A percentile compares a stretch with the other conserved stretches of the same genome.
Evolutionary conservation across 2,113 vertebrate species (phyloP).

Genomic region (Rhadina sibilatrix): DNA sequence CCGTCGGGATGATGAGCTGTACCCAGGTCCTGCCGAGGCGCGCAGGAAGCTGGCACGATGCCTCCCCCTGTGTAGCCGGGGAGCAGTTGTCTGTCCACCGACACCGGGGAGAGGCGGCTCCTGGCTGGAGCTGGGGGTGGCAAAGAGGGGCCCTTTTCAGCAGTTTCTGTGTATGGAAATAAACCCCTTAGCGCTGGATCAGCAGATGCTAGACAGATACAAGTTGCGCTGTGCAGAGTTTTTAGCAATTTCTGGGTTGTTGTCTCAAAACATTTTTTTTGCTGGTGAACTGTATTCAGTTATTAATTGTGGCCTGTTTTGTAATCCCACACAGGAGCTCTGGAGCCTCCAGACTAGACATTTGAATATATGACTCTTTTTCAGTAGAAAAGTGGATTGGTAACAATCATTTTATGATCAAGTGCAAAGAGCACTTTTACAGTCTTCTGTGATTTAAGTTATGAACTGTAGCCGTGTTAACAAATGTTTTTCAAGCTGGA

Average conservation of each 20-base stretch:
- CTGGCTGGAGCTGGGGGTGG: background rate
- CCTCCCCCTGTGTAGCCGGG: background rate
- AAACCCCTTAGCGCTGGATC: background rate
- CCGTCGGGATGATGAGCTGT: background rate
- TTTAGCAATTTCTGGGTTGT: background rate
- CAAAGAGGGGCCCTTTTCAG: background rate
- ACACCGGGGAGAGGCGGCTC: background rate
- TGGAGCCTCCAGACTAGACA: background rate
- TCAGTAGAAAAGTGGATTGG: background rate
- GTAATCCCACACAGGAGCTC: background rate
- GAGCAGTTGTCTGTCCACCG: background rate
- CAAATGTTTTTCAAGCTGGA: background rate
- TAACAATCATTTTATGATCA: background rate
- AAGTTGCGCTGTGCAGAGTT: background rate
- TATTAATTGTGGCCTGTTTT: background rate
- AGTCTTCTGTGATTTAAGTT: constrained; percentile 28
- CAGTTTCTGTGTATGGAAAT: background rate
- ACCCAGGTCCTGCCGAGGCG: background rate
- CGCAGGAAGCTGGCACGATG: background rate
- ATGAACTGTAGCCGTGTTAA: background rate
- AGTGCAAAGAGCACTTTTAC: background rate
- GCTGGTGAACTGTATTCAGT: background rate
- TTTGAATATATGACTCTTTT: background rate
- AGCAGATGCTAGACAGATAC: background rate
- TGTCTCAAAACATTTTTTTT: background rate